Percentiles rank a stretch among this genome's conserved stretches.
phyloP scores from a whole-genome alignment of 2,113 vertebrate species.

The Mixornis gularis region DNA sequence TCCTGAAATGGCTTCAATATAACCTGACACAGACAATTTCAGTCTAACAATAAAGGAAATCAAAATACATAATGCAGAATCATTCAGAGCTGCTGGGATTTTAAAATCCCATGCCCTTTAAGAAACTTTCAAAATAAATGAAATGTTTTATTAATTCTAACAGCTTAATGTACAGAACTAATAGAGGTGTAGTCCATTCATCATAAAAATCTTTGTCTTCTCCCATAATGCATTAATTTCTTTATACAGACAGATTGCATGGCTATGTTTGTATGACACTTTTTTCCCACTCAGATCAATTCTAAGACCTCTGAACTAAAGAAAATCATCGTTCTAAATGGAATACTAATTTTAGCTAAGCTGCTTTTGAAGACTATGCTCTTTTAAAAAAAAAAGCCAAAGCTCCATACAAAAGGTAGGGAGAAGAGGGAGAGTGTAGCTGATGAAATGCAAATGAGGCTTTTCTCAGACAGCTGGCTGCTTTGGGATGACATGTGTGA shows the following conservation, averaged over 20 bases:
- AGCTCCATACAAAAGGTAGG: constrained; percentile 68
- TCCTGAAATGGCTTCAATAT: not conserved
- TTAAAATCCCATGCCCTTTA: constrained; percentile 31
- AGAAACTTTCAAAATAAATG: constrained; percentile 52
- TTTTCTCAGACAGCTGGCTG: constrained; percentile 88
- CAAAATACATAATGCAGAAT: constrained; percentile 17
- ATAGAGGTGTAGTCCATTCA: constrained; percentile 40
- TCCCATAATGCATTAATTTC: constrained; percentile 37
- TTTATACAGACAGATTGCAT: constrained; percentile 48
- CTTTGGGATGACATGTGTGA: constrained; percentile 92
- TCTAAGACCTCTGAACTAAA: constrained; percentile 66
- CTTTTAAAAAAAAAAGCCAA: constrained; percentile 69
- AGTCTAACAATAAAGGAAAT: constrained; percentile 33
- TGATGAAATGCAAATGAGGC: constrained; percentile 89
- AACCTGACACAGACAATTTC: constrained; percentile 11
- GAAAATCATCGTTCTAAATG: constrained; percentile 69
- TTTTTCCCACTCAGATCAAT: constrained; percentile 39
- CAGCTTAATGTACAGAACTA: constrained; percentile 53
- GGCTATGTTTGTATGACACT: constrained; percentile 35
- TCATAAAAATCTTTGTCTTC: constrained; percentile 54
- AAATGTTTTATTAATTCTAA: constrained; percentile 58
- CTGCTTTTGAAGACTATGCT: constrained; percentile 70
- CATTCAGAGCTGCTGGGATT: not conserved
- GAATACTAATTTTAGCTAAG: constrained; percentile 76
- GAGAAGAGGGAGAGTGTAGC: constrained; percentile 66